Base-by-base conservation (phyloP, 1,140 invertebrate genomes). In the Gonatopus flavifemur region DNA sequence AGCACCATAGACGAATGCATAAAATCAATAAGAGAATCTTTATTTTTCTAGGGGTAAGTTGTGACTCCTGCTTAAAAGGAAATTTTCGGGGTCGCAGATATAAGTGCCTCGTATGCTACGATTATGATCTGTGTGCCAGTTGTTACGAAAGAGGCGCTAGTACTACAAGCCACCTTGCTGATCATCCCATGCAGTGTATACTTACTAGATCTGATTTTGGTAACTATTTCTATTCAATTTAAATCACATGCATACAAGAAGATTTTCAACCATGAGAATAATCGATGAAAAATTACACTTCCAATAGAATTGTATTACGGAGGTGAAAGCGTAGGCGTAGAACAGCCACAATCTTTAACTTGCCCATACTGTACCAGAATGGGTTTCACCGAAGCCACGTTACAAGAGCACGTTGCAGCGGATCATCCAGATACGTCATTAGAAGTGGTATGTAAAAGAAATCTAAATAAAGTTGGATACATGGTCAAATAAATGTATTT, bases 131-230 rank as follows among this genome's bases (percentile, higher is more conserved):
- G 62, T 98, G 96, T 83, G 90, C 93, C 66, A 88, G 86, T 65
- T 98, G 96, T 79, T 98, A 94, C 80, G 95, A 98, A 76, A 87
- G 88, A 68, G 93, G 94, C 67, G 93, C 91, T 37, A 94, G 90
- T 45, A 94, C 91, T 59, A 92, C 93, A 45, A 85, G 93, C 61
- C 96, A 98, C 78, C 89, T 90, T 54, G 88, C 90, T 63, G 93
- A 97, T 79, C 96, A 98, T 83, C 92, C 96, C 50, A 95, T 98
- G 90, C 96, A 98, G 82, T 98, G 95, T 76, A 98, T 98, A 67
- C 85, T 98, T 62, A 97, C 94, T 63, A 86, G 94, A 82, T 88
- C 90, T 80, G 95, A 98, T 83, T 95, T 93, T 84, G 94, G 90
- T 93, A 82, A 84, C 77, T 60, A 2, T 25, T 12, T 31, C 12